Conservation (phyloP, 1,140 invertebrate species). For the Drosophila micromelanica region DNA sequence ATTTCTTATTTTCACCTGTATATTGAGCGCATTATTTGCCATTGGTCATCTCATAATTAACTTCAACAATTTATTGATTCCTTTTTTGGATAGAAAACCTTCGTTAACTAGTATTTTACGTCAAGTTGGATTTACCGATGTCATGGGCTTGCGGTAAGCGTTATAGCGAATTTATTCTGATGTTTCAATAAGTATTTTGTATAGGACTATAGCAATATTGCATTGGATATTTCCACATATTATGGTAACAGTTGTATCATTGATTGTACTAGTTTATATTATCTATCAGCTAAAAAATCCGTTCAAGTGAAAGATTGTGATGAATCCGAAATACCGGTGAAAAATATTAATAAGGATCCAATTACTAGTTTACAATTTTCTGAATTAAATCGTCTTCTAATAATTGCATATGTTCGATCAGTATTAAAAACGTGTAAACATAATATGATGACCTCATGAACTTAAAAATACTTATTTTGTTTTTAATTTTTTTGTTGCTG, state of each 20-base stretch:
- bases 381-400: constrained; percentile 52
- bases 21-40: constrained; percentile 21
- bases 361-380: constrained; percentile 43
- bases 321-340: constrained; percentile 71
- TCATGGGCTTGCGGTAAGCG: constrained; percentile 44
- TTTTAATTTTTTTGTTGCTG: constrained; percentile 87
- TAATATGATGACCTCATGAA: not conserved
- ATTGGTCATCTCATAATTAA: constrained; percentile 39
- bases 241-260: constrained; percentile 84
- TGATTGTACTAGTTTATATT: constrained; percentile 84
- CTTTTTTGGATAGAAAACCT: not conserved
- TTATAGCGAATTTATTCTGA: not conserved
- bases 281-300: constrained; percentile 11
- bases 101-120: constrained; percentile 25
- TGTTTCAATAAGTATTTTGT: not conserved
- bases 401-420: constrained; percentile 55
- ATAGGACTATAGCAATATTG: constrained; percentile 33
- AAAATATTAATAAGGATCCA: constrained; percentile 70
- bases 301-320: constrained; percentile 18
- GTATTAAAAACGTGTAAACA: constrained; percentile 56
- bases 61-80: constrained; percentile 26
- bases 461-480: not conserved
- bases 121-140: constrained; percentile 50
- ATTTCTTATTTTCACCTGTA: constrained; percentile 26
- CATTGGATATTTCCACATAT: constrained; percentile 88